Evolutionary conservation across 2,888 invertebrate species (phyloP), one percentile per base, ranked within the genome.

Genomic region (Nysson spinosus): DNA sequence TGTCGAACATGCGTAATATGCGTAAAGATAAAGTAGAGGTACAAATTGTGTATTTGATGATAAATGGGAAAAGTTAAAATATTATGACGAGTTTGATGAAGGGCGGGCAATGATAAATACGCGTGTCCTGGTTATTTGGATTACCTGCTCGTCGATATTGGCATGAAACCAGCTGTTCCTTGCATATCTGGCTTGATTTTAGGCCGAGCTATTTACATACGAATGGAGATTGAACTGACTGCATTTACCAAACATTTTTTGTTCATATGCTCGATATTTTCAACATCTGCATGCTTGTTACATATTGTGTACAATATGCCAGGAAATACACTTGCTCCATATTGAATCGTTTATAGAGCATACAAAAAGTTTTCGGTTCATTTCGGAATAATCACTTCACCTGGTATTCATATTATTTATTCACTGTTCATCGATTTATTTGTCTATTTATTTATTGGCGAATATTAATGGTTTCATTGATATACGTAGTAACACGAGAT

Each of bases 131-230:
- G n/a, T 54, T 54, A 44, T 37, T 30, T 32, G 49, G 35, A 40
- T 37, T 35, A 5, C 19, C 11, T n/a, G 24, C 14, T 5, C 58
- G 54, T 54, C 69, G 73, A 75, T 77, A 79, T 77, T 77, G 79
- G 76, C 79, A 73, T 64, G 64, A 64, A 67, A 79, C 72, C 77
- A 72, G 72, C 67, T 28, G 49, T 32, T 24, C 47, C 58, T 24
- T 34, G 47, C 58, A 60, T 60, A 42, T 61, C 66, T 63, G 61
- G 71, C 69, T 69, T 55, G 62, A 66, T 68, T 72, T 68, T 64
- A 60, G 70, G 52, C 62, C 49, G 61, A 39, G 62, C 63, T 69
- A 72, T 72, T 72, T 72, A 63, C 72, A 63, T 72, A 66, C 56
- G 69, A 72, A 72, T 72, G 35, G 66, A 69, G 72, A 72, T 39